Evolutionary conservation across 2,113 vertebrate species (phyloP).

Genomic region (Herpetotheres cachinnans): DNA sequence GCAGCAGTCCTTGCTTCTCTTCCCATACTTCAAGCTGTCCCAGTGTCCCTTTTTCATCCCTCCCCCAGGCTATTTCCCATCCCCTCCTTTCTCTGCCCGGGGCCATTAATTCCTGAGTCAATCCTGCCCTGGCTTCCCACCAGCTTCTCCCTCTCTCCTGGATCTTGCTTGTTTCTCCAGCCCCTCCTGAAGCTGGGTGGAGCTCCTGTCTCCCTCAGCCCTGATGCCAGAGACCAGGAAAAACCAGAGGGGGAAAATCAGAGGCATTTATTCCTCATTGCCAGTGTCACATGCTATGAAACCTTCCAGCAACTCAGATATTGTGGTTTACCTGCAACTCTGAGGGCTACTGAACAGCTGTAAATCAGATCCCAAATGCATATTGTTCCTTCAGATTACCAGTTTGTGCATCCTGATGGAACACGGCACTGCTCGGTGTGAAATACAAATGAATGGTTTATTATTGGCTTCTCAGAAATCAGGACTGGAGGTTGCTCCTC

Average conservation of each 20-base stretch:
- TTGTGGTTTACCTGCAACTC: not conserved
- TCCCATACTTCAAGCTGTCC: not conserved
- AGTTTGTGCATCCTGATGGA: slow-evolving; percentile 2
- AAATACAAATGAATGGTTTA: slow-evolving; percentile 32
- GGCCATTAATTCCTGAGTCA: not conserved
- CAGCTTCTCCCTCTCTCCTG: not conserved
- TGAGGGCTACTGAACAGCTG: not conserved
- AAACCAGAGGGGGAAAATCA: not conserved
- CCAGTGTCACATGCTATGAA: not conserved
- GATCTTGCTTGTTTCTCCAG: not conserved
- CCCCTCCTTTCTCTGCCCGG: not conserved
- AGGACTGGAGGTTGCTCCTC: not conserved
- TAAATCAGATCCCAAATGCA: not conserved
- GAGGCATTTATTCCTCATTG: not conserved
- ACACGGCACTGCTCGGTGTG: not conserved
- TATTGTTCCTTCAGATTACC: not conserved
- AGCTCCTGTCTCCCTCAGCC: not conserved
- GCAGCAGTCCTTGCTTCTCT: not conserved
- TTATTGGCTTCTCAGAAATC: slow-evolving; percentile 40
- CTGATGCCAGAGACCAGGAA: not conserved
- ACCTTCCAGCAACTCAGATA: not conserved
- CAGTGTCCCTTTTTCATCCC: not conserved
- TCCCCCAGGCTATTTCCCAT: not conserved
- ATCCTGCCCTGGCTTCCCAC: not conserved
- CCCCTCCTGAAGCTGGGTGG: not conserved